Evolutionary conservation across 2,888 invertebrate species (phyloP).

Genomic region (Acronicta alni): DNA sequence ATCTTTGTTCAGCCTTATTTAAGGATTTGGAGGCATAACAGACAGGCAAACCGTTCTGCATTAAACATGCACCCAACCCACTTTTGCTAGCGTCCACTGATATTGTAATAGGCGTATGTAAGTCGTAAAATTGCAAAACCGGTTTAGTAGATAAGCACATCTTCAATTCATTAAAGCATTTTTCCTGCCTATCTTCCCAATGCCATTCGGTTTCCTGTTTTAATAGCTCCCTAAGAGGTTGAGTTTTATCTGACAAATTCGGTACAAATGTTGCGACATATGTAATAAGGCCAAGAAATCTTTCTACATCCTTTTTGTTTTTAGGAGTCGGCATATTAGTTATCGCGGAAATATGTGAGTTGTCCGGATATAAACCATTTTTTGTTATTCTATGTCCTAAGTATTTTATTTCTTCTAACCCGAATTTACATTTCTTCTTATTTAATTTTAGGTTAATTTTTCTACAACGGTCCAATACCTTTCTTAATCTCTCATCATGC

Average conservation of each 20-base stretch:
- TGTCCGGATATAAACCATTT: conserved; percentile 40
- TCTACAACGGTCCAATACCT: conserved; percentile 33
- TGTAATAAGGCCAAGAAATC: conserved; percentile 50
- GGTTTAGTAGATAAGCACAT: conserved; percentile 25
- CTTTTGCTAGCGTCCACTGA: conserved; percentile 37
- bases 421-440: conserved; percentile 41
- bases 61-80: conserved; percentile 46
- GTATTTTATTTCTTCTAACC: conserved; percentile 37
- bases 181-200: conserved; percentile 38
- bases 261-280: conserved; percentile 52
- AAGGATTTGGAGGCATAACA: conserved; percentile 47
- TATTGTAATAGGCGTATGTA: conserved; percentile 29
- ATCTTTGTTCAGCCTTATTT: conserved; percentile 37
- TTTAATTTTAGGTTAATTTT: conserved; percentile 46
- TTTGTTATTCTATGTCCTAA: conserved; percentile 41
- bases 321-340: conserved; percentile 45
- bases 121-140: conserved; percentile 38
- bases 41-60: conserved; percentile 44
- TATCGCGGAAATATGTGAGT: conserved; percentile 38
- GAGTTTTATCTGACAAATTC: conserved; percentile 48
- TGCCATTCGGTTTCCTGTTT: conserved; percentile 47
- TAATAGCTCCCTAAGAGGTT: conserved; percentile 40
- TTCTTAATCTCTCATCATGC: conserved; percentile 24
- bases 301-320: conserved; percentile 41
- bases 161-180: conserved; percentile 26